These are phyloP conservation scores for Lordiphosa stackelbergi DNA, from an alignment of 1,140 invertebrate species.

Conservation along the genomic window DNA sequence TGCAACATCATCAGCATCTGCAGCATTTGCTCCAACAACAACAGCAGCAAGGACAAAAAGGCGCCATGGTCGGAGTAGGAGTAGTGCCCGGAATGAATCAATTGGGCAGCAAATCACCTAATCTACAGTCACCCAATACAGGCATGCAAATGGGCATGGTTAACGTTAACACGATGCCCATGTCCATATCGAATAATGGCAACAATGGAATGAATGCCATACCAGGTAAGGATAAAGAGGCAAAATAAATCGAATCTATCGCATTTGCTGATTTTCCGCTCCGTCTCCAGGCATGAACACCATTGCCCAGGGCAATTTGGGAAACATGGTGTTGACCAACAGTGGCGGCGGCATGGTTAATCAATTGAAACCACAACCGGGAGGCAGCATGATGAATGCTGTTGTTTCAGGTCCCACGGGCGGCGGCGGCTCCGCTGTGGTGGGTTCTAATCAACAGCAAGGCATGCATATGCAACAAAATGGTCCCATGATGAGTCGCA, in stretches of 20 bases:
- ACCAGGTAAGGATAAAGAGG: conserved; percentile 78
- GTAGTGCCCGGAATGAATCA: conserved; percentile 82
- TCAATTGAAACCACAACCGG: conserved; percentile 78
- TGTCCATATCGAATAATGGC: conserved; percentile 81
- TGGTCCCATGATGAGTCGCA: conserved; percentile 83
- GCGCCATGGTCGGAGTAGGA: conserved; percentile 79
- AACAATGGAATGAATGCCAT: conserved; percentile 83
- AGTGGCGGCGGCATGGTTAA: conserved; percentile 79
- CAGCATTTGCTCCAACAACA: conserved; percentile 68
- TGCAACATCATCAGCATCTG: conserved; percentile 78
- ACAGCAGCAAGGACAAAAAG: conserved; percentile 82
- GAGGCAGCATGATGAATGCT: conserved; percentile 78
- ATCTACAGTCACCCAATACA: conserved; percentile 89
- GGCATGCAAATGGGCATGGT: conserved; percentile 80
- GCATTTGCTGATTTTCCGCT: neutral
- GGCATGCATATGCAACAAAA: conserved; percentile 82
- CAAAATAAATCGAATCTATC: neutral
- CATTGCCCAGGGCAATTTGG: conserved; percentile 79
- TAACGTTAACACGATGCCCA: conserved; percentile 81
- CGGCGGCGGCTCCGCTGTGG: conserved; percentile 48
- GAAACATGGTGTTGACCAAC: conserved; percentile 85
- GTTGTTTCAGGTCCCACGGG: conserved; percentile 55
- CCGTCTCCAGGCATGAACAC: conserved; percentile 80
- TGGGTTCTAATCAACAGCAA: conserved; percentile 72
- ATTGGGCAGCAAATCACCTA: conserved; percentile 87